Percentiles rank a stretch among this genome's conserved stretches.
phyloP scores from a whole-genome alignment of 2,888 invertebrate species.

The Tetrapedia diversipes region DNA sequence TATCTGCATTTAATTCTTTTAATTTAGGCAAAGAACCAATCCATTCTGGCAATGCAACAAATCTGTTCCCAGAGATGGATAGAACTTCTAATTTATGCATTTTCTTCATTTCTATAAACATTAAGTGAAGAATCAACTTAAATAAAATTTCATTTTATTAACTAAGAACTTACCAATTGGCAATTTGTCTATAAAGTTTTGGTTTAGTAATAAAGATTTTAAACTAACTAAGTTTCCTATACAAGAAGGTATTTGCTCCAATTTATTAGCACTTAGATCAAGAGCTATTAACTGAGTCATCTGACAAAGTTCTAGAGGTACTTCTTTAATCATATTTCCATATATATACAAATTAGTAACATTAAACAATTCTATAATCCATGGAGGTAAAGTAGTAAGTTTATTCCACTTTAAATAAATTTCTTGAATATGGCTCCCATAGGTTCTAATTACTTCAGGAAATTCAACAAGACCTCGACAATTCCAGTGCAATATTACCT shows the following conservation, averaged over 20 bases:
- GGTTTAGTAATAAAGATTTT: constrained; percentile 69
- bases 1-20: constrained; percentile 74
- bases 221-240: constrained; percentile 72
- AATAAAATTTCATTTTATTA: neutral
- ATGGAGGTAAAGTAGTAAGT: constrained; percentile 73
- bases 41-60: constrained; percentile 77
- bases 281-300: constrained; percentile 74
- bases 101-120: constrained; percentile 69
- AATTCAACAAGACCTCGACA: constrained; percentile 78
- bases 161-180: constrained; percentile 71
- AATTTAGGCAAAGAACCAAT: constrained; percentile 75
- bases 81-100: constrained; percentile 73
- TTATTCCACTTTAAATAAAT: constrained; percentile 82
- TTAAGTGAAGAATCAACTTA: constrained; percentile 6
- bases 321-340: constrained; percentile 74
- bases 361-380: constrained; percentile 76
- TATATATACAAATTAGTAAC: constrained; percentile 78
- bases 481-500: constrained; percentile 82
- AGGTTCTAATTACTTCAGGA: constrained; percentile 76
- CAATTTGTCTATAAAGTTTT: constrained; percentile 73
- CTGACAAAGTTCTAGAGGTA: constrained; percentile 72
- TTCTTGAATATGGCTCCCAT: constrained; percentile 78
- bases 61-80: constrained; percentile 74
- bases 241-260: constrained; percentile 68
- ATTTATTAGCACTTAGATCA: constrained; percentile 76